Evolutionary conservation across 2,797 vertebrate species (phyloP).

Genomic region (Myotis planiceps): DNA sequence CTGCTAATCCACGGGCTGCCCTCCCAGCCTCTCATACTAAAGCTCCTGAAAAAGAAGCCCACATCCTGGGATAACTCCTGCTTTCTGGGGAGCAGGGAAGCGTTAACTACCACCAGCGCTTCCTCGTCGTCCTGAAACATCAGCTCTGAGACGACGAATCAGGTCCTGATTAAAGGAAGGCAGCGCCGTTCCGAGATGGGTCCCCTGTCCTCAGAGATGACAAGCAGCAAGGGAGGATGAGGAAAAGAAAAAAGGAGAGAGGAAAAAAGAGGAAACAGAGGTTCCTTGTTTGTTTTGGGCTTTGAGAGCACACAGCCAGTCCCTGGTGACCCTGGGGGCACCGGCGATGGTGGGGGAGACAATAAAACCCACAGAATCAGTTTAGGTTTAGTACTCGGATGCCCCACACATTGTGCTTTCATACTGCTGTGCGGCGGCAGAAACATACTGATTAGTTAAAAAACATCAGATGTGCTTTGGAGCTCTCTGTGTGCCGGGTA

Average conservation of each 20-base stretch:
- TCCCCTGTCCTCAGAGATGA: conserved; percentile 68
- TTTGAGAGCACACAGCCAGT: conserved; percentile 52
- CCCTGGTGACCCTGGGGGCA: conserved; percentile 59
- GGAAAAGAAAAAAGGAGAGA: not conserved
- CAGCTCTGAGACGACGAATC: conserved; percentile 68
- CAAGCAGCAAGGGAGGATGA: not conserved
- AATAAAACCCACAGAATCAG: conserved; percentile 58
- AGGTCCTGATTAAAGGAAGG: conserved; percentile 64
- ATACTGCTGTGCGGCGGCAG: not conserved
- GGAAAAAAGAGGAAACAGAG: not conserved
- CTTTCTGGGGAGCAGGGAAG: conserved; percentile 76
- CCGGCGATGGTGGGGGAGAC: not conserved
- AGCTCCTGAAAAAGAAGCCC: conserved; percentile 75
- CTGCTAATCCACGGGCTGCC: conserved; percentile 54
- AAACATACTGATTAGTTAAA: conserved; percentile 55
- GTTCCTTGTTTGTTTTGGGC: conserved; percentile 54
- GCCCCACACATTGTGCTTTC: conserved; percentile 51
- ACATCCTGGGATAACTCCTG: conserved; percentile 51
- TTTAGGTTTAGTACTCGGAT: conserved; percentile 41
- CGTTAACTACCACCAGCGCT: conserved; percentile 68
- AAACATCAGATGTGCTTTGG: not conserved
- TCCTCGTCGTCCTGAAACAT: conserved; percentile 65
- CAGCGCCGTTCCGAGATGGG: conserved; percentile 40
- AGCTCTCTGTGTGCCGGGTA: not conserved
- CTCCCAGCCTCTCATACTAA: conserved; percentile 60